Conservation (phyloP, 2,888 invertebrate genomes). For the Pardosa pseudoannulata region DNA sequence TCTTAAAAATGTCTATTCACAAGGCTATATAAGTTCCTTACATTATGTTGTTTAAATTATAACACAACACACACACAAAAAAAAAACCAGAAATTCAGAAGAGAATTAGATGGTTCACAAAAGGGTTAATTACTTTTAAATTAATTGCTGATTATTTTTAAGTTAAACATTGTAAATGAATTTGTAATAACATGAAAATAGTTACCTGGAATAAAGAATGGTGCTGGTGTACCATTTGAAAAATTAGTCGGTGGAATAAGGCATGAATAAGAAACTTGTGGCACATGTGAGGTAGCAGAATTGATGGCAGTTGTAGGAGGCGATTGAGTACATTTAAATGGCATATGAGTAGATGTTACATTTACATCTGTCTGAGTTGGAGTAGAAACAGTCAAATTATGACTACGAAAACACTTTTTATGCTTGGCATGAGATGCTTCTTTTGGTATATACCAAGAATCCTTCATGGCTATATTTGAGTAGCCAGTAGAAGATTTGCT, state of each 20-base stretch:
- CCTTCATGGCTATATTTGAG: slow-evolving; percentile 20
- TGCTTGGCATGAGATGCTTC: slow-evolving; percentile 20
- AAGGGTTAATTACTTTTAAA: too few relatives aligned
- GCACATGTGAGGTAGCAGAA: slow-evolving; percentile 11
- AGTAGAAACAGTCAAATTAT: slow-evolving; percentile 10
- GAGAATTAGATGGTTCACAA: too few relatives aligned
- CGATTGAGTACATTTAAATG: neutral
- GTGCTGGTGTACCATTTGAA: slow-evolving; percentile 31
- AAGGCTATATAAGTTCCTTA: too few relatives aligned
- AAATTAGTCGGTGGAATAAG: slow-evolving; percentile 10
- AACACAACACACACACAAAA: too few relatives aligned
- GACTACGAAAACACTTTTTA: slow-evolving; percentile 28
- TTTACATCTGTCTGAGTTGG: slow-evolving; percentile 40
- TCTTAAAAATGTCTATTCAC: too few relatives aligned
- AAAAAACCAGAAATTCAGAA: too few relatives aligned
- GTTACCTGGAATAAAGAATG: slow-evolving; percentile 68
- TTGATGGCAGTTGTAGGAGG: neutral
- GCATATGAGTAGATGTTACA: neutral
- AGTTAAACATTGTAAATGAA: too few relatives aligned
- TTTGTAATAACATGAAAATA: too few relatives aligned
- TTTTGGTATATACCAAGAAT: slow-evolving; percentile 34
- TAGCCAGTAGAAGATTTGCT: neutral
- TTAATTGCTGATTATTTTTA: too few relatives aligned
- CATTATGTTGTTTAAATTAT: too few relatives aligned
- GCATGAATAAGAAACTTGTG: slow-evolving; percentile 34